Percentiles rank a stretch among this genome's conserved stretches.
Conservation (phyloP, 2,888 invertebrate species). For the Rutpela maculata region DNA sequence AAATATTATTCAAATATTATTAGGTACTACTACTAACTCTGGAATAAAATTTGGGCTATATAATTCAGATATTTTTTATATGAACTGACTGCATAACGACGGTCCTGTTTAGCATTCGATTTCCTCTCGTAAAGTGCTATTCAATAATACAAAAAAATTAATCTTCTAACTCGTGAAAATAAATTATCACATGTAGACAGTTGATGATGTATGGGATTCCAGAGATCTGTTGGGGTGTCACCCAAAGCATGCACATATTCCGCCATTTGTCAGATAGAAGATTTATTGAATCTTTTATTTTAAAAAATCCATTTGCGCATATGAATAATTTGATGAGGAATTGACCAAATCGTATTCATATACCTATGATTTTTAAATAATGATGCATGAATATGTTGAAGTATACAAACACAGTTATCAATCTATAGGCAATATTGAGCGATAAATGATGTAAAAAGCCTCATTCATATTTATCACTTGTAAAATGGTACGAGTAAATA, state of each 20-base stretch:
- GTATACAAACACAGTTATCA: background rate
- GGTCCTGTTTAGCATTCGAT: background rate
- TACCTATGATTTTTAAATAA: background rate
- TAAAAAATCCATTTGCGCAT: background rate
- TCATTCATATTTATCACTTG: background rate
- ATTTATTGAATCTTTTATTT: conserved; percentile 30
- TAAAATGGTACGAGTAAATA: background rate
- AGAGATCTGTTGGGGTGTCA: background rate
- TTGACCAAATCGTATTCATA: background rate
- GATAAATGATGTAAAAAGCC: background rate
- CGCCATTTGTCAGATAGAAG: conserved; percentile 39
- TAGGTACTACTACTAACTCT: too few relatives aligned
- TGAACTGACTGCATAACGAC: background rate
- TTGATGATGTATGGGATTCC: background rate
- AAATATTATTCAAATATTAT: too few relatives aligned
- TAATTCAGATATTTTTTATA: too few relatives aligned
- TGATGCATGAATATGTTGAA: background rate
- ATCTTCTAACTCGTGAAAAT: background rate
- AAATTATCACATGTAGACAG: conserved; percentile 3
- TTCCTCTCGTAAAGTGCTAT: background rate
- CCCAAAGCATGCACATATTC: background rate
- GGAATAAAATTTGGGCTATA: too few relatives aligned
- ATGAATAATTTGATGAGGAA: conserved; percentile 1
- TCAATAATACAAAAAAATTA: conserved; percentile 3
- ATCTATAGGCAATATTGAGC: background rate